phyloP scores from a whole-genome alignment of 2,797 vertebrate species.

The Monodelphis domestica region DNA sequence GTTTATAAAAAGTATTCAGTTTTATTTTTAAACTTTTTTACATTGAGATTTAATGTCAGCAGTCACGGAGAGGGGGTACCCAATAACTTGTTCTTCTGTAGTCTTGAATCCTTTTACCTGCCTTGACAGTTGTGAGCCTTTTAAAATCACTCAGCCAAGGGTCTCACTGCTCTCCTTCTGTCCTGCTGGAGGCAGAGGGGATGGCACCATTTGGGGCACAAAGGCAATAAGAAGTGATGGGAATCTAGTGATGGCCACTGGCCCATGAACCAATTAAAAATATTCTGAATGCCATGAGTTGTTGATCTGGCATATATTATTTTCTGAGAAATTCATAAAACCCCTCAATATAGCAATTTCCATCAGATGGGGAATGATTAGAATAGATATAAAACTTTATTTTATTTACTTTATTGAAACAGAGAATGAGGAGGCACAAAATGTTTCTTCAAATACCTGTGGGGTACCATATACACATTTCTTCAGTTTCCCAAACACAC shows the following conservation, averaged over 20 bases:
- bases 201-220: neutral
- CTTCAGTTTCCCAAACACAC: no score
- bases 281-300: neutral
- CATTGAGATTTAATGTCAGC: neutral
- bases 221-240: neutral
- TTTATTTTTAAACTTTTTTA: constrained; percentile 19
- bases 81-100: neutral
- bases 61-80: fast-evolving
- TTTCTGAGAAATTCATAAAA: neutral
- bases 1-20: neutral
- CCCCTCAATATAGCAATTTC: neutral
- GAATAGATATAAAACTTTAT: neutral
- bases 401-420: neutral
- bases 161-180: neutral
- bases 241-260: neutral
- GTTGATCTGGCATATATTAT: neutral
- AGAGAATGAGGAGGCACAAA: neutral
- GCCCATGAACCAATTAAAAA: neutral
- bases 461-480: neutral
- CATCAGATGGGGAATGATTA: neutral
- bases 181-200: neutral
- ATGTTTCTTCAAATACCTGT: neutral
- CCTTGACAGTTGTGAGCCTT: neutral
- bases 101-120: neutral
- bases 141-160: neutral